Evolutionary conservation across 2,797 vertebrate genomes (phyloP).

Genomic region (Clarias platycephalus): DNA sequence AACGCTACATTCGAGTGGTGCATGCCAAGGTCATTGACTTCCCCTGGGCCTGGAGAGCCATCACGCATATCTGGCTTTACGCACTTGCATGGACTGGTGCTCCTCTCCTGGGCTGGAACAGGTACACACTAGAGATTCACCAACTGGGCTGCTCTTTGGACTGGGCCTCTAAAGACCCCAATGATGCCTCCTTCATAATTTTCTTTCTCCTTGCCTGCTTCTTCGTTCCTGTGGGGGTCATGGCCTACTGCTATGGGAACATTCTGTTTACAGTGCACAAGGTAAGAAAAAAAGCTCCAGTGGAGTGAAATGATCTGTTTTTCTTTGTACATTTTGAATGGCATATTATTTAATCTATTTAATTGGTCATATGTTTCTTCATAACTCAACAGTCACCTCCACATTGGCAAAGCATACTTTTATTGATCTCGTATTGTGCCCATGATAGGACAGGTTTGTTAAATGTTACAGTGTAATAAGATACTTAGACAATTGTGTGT

Average conservation of each 20-base stretch:
- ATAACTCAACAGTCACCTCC: neutral
- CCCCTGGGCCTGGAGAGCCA: conserved; percentile 87
- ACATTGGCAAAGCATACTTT: neutral
- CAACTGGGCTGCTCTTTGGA: conserved; percentile 86
- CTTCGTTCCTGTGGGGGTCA: conserved; percentile 84
- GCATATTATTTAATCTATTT: neutral
- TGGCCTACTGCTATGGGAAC: conserved; percentile 91
- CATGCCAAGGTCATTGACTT: conserved; percentile 89
- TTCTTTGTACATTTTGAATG: neutral
- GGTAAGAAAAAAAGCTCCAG: conserved; percentile 72
- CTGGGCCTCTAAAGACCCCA: conserved; percentile 87
- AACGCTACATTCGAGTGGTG: conserved; percentile 89
- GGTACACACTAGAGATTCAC: conserved; percentile 88
- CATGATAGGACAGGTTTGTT: neutral
- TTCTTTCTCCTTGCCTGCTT: conserved; percentile 89
- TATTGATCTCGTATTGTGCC: neutral
- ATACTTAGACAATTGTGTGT: neutral
- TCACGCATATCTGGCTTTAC: conserved; percentile 91
- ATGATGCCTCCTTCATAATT: conserved; percentile 86
- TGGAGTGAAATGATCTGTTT: neutral
- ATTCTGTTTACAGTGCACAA: conserved; percentile 87
- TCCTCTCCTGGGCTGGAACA: conserved; percentile 92
- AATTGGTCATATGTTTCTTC: neutral
- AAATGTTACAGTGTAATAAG: neutral
- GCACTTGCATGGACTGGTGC: conserved; percentile 89